Evolutionary conservation across 2,113 vertebrate genomes (phyloP).

Genomic region (Balaenoptera acutorostrata): DNA sequence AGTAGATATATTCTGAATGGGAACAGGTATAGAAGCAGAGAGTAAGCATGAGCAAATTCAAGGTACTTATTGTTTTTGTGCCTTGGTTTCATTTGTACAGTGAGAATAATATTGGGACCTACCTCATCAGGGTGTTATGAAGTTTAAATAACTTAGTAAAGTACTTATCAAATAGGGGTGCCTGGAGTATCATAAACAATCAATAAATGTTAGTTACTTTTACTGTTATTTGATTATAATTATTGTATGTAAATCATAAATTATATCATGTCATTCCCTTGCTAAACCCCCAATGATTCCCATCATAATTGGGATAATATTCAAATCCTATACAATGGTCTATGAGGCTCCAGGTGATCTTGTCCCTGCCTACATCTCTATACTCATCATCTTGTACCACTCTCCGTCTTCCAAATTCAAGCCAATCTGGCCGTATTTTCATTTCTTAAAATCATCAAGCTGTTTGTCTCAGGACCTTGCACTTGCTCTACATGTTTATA

Average conservation of each 20-base stretch:
- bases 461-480: background rate
- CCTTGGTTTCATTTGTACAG: background rate
- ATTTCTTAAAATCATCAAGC: constrained; percentile 31
- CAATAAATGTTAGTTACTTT: background rate
- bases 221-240: constrained; percentile 24
- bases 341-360: background rate
- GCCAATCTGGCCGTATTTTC: constrained; percentile 8
- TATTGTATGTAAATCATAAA: background rate
- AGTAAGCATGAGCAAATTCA: background rate
- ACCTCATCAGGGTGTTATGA: background rate
- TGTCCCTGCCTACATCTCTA: background rate
- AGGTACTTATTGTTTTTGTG: constrained; percentile 21
- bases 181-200: background rate
- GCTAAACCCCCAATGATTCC: background rate
- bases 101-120: background rate
- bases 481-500: constrained; percentile 3
- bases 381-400: background rate
- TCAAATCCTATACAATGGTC: background rate
- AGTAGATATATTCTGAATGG: constrained; percentile 6
- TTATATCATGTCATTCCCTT: background rate
- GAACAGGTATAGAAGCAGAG: background rate
- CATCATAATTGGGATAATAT: background rate
- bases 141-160: constrained; percentile 1
- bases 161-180: background rate
- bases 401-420: background rate